These are phyloP conservation scores for Epinephelus malabaricus DNA, from an alignment of 2,797 vertebrate species.

Conservation along the genomic window DNA sequence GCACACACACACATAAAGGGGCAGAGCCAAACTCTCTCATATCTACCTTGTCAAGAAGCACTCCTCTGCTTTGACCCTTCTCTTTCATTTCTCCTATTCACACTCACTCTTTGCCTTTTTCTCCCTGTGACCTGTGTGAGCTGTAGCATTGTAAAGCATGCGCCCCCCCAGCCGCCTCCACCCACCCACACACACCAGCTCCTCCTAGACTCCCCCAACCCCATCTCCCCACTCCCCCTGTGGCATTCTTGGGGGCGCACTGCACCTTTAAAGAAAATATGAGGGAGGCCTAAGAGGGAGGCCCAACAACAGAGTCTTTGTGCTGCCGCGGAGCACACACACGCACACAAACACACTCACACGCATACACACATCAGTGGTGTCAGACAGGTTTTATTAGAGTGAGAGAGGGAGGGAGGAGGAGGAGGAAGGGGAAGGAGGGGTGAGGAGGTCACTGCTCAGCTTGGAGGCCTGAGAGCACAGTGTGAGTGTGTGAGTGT, in stretches of 20 bases:
- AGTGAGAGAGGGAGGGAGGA: constrained; percentile 78
- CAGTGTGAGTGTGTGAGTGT: constrained; percentile 70
- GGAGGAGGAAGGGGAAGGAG: constrained; percentile 84
- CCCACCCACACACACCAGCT: constrained; percentile 47
- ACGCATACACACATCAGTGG: constrained; percentile 76
- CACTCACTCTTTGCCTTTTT: constrained; percentile 68
- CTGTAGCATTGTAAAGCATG: constrained; percentile 63
- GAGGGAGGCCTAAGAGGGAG: constrained; percentile 85
- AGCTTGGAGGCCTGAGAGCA: constrained; percentile 86
- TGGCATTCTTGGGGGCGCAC: constrained; percentile 85
- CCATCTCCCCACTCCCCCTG: constrained; percentile 72
- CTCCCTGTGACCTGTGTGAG: constrained; percentile 68
- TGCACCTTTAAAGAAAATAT: constrained; percentile 91
- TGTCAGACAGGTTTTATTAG: constrained; percentile 89
- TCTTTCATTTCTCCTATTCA: constrained; percentile 70
- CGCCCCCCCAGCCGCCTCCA: constrained; percentile 14
- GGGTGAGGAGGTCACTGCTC: constrained; percentile 87
- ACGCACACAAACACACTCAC: constrained; percentile 30
- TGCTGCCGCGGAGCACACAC: constrained; percentile 76
- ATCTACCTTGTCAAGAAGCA: constrained; percentile 71
- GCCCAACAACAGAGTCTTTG: constrained; percentile 89
- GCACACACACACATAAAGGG: constrained; percentile 9
- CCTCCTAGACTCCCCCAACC: constrained; percentile 58
- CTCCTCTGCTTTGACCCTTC: constrained; percentile 63
- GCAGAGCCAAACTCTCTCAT: constrained; percentile 44